Evolutionary conservation across 2,113 vertebrate genomes (phyloP), one percentile per base, ranked within the genome.

Genomic region (Gasterosteus nipponicus): DNA sequence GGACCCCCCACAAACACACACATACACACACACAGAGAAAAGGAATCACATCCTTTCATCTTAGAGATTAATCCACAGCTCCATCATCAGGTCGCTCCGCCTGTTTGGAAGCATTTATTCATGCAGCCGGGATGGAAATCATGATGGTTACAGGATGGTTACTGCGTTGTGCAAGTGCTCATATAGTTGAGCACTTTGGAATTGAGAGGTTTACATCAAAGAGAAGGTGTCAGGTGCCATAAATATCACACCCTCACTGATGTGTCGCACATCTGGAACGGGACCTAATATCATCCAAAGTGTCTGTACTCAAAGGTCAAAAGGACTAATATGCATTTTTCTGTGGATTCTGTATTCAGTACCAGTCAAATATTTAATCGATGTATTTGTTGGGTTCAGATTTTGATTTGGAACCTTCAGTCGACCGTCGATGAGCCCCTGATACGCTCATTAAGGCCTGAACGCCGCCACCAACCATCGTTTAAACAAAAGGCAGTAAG

Each of bases 131-230:
- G 62, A 86, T 80, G 73, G 78, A 88, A 88, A 88, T 85, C 53
- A 84, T 26, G 22, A 26, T 26, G 22, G 22, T 26, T 26, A 26
- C 22, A 26, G 22, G 22, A 26, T 26, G 22, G 22, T 75, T 62
- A 77, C 65, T 61, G 67, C 76, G 67, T 82, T 80, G 81, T 81
- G 78, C 73, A 78, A 86, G 71, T 86, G 80, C 78, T 73, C 72
- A 69, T 86, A 72, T 64, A 83, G 68, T 74, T 65, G 73, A 85
- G 61, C 73, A 82, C 79, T 87, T 78, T 60, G 56, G 69, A 80
- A 81, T 35, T 73, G 69, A 88, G 69, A 73, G 71, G 76, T 70
- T 87, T 80, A 81, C 77, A 81, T 90, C 76, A 88, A 78, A 88
- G 67, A 62, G 61, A 81, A 73, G 73, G 56, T 81, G 78, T 77